Evolutionary conservation across 2,797 vertebrate genomes (phyloP).

Genomic region (Sebastes kiyomatsui): DNA sequence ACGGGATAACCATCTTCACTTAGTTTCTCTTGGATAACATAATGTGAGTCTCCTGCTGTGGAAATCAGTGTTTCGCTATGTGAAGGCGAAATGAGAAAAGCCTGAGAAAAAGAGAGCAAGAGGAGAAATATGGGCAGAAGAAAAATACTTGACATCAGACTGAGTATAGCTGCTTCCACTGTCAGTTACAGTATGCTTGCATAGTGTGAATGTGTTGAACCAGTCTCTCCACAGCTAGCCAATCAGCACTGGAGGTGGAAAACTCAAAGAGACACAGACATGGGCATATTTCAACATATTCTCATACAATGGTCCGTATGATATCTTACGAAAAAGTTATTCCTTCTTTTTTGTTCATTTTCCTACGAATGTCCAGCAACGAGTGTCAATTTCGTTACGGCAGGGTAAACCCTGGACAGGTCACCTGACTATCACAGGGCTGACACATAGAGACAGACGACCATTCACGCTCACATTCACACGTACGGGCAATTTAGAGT

Average conservation of each 20-base stretch:
- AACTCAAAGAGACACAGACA: conserved; percentile 68
- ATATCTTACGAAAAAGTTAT: too few relatives aligned
- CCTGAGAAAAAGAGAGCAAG: background rate
- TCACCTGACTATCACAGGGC: too few relatives aligned
- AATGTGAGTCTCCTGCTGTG: background rate
- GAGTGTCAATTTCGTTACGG: too few relatives aligned
- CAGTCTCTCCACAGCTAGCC: conserved; percentile 81
- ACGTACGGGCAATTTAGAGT: too few relatives aligned
- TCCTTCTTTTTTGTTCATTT: too few relatives aligned
- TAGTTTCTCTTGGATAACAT: background rate
- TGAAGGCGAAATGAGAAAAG: background rate
- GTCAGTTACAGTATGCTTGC: background rate
- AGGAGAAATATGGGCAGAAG: background rate
- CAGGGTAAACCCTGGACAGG: too few relatives aligned
- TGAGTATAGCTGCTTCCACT: background rate
- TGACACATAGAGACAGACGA: too few relatives aligned
- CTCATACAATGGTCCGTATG: too few relatives aligned
- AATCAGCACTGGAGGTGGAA: conserved; percentile 43
- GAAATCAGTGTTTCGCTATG: background rate
- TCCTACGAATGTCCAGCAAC: too few relatives aligned
- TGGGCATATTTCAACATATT: conserved; percentile 27
- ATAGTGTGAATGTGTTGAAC: conserved; percentile 1
- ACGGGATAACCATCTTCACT: background rate
- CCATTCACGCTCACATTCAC: too few relatives aligned
- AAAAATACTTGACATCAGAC: background rate